Evolutionary conservation across 2,113 vertebrate genomes (phyloP).

Genomic region (Poeciliopsis turrubarensis): DNA sequence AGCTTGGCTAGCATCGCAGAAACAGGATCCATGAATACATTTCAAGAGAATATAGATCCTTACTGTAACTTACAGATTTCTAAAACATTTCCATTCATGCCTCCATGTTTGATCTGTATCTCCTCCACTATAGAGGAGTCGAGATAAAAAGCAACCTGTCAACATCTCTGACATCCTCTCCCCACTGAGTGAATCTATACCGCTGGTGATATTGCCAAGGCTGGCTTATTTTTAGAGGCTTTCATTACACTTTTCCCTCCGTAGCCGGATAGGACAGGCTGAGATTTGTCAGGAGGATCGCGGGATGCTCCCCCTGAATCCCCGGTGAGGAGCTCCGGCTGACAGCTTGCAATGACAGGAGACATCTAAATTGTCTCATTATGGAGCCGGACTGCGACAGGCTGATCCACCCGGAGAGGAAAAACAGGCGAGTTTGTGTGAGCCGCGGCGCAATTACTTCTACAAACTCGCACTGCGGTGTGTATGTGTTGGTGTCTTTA

Average conservation of each 20-base stretch:
- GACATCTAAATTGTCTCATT: slow-evolving; percentile 81
- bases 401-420: slow-evolving; percentile 54
- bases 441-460: slow-evolving; percentile 66
- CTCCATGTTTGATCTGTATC: slow-evolving; percentile 9
- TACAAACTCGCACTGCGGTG: slow-evolving; percentile 43
- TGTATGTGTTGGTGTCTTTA: slow-evolving; percentile 31
- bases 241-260: slow-evolving; percentile 71
- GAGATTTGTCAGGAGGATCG: slow-evolving; percentile 68
- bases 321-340: slow-evolving; percentile 45
- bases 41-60: no score
- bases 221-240: slow-evolving; percentile 77
- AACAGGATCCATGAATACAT: no score
- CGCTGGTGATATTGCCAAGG: slow-evolving; percentile 59
- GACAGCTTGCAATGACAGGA: slow-evolving; percentile 73
- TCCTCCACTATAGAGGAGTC: slow-evolving; percentile 20
- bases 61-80: no score
- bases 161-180: slow-evolving; percentile 36
- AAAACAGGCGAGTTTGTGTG: slow-evolving; percentile 58
- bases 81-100: slow-evolving; percentile 1
- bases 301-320: slow-evolving; percentile 64
- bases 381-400: slow-evolving; percentile 72
- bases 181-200: slow-evolving; percentile 71
- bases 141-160: slow-evolving; percentile 37
- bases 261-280: slow-evolving; percentile 61
- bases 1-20: no score